Percentiles rank a stretch among this genome's conserved stretches.
Conservation (phyloP, 2,113 vertebrate genomes). For the Elephantulus edwardii region DNA sequence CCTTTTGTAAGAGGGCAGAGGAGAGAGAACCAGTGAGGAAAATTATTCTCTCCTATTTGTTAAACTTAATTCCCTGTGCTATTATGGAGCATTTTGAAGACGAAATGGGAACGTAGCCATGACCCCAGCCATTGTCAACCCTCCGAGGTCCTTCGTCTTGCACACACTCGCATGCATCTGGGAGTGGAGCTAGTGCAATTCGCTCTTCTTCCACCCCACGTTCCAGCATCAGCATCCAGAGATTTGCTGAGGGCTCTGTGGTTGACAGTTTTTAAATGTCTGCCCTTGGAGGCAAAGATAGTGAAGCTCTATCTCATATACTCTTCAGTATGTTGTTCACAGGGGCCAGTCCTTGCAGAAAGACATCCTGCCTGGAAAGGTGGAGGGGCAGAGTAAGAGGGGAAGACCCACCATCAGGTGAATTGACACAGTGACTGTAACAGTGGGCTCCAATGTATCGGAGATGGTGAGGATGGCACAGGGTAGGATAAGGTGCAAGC, state of each 20-base stretch:
- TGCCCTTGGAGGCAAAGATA: too few species aligned
- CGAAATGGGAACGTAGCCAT: background rate
- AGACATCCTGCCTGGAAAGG: too few species aligned
- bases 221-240: rapidly evolving
- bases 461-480: too few species aligned
- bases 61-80: background rate
- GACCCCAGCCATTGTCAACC: background rate
- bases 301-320: too few species aligned
- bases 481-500: too few species aligned
- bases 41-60: background rate
- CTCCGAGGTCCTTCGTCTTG: background rate
- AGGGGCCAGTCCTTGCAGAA: too few species aligned
- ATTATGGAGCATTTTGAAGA: background rate
- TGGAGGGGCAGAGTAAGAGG: too few species aligned
- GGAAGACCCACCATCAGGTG: too few species aligned
- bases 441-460: too few species aligned
- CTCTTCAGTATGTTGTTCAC: too few species aligned
- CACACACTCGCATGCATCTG: background rate
- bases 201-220: background rate
- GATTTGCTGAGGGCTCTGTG: background rate
- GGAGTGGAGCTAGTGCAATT: rapidly evolving
- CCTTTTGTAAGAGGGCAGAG: background rate
- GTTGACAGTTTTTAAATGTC: background rate
- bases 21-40: background rate
- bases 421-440: too few species aligned